phyloP scores from a whole-genome alignment of 2,113 vertebrate species.

The Nerophis lumbriciformis region DNA sequence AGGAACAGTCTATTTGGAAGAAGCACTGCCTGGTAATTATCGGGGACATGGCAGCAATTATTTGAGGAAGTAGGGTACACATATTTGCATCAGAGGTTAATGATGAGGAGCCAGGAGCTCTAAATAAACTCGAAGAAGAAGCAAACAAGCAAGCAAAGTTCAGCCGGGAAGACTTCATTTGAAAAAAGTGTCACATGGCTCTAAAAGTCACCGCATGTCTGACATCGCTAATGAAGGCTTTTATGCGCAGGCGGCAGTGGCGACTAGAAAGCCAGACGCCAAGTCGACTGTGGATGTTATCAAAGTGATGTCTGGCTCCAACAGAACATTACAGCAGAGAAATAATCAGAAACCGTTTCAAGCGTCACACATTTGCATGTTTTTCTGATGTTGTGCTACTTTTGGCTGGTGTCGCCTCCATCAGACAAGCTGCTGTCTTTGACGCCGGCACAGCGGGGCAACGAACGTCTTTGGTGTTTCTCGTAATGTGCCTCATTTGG shows the following conservation, averaged over 20 bases:
- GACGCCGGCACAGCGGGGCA: neutral
- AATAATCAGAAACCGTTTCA: neutral
- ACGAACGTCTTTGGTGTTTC: neutral
- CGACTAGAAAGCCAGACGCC: neutral
- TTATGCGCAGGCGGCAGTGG: too few species aligned
- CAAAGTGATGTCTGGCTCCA: neutral
- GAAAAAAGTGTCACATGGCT: too few species aligned
- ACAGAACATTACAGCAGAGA: neutral
- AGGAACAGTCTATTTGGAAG: too few species aligned
- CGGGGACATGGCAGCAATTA: too few species aligned
- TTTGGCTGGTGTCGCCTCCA: neutral
- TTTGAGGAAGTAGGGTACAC: too few species aligned
- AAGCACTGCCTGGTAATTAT: too few species aligned
- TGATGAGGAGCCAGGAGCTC: too few species aligned
- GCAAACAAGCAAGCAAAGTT: too few species aligned
- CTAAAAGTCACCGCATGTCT: too few species aligned
- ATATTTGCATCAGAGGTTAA: too few species aligned
- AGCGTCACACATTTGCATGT: neutral
- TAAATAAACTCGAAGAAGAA: too few species aligned
- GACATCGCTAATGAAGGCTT: neutral
- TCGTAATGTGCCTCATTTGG: neutral
- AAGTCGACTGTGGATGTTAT: neutral
- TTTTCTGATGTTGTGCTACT: neutral
- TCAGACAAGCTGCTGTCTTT: neutral
- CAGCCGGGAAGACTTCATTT: too few species aligned